These are phyloP conservation scores for Nothura maculosa DNA, from an alignment of 2,797 vertebrate species.

Conservation along the genomic window DNA sequence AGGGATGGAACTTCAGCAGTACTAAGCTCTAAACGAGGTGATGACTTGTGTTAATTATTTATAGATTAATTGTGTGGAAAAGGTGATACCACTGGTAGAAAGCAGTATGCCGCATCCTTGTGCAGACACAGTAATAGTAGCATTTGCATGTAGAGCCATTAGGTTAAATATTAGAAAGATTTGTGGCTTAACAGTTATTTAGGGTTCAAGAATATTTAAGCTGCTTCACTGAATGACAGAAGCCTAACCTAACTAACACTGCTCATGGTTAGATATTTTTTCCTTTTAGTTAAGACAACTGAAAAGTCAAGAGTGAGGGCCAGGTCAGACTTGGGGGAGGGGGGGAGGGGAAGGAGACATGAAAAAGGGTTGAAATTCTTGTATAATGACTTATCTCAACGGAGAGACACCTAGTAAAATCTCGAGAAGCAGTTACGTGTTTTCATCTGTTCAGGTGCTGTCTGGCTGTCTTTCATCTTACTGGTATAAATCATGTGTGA, in stretches of 20 bases:
- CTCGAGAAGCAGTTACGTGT: neutral
- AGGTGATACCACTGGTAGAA: neutral
- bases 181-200: neutral
- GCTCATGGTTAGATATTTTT: neutral
- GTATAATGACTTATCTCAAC: neutral
- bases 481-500: neutral
- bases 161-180: neutral
- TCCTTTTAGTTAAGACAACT: neutral
- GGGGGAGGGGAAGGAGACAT: too few species aligned
- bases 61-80: neutral
- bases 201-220: neutral
- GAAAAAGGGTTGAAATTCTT: neutral
- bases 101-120: neutral
- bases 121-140: neutral
- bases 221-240: neutral
- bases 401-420: neutral
- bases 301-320: neutral
- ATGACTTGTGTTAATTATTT: conserved; percentile 6
- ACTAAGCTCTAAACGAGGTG: neutral
- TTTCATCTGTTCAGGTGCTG: neutral
- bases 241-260: neutral
- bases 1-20: neutral
- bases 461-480: neutral
- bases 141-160: neutral
- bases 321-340: neutral